Evolutionary conservation across 2,888 invertebrate species (phyloP).

Genomic region (Anthophora plumipes): DNA sequence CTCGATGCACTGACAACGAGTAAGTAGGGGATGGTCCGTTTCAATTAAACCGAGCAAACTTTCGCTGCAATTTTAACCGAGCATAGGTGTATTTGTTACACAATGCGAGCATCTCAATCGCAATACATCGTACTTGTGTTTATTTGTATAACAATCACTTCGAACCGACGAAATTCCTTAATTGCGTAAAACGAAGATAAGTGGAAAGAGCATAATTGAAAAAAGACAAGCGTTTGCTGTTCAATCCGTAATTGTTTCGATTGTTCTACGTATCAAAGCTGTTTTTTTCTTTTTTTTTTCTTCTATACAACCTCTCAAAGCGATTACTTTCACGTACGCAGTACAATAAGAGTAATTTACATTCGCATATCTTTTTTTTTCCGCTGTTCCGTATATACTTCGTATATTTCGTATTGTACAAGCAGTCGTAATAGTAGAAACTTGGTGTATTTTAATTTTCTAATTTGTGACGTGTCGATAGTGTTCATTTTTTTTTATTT

Average conservation of each 20-base stretch:
- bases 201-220: conserved; percentile 25
- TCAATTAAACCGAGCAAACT: too few species aligned
- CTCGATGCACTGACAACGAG: too few species aligned
- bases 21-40: too few species aligned
- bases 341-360: conserved; percentile 5
- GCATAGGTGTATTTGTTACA: conserved; percentile 13
- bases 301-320: conserved; percentile 30
- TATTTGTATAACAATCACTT: conserved; percentile 1
- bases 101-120: conserved; percentile 25
- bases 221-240: conserved; percentile 13
- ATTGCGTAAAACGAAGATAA: conserved; percentile 4
- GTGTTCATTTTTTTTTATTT: neutral
- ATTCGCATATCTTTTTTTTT: neutral
- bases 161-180: neutral
- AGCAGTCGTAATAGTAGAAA: conserved; percentile 43
- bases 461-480: conserved; percentile 18
- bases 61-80: too few species aligned
- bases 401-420: conserved; percentile 37
- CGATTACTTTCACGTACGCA: conserved; percentile 25
- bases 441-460: conserved; percentile 20
- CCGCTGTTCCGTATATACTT: conserved; percentile 14
- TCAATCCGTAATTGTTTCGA: neutral
- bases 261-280: conserved; percentile 22
- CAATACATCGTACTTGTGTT: conserved; percentile 9
- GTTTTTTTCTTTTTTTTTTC: too few species aligned